Conservation (phyloP, 2,797 vertebrate genomes). For the Ctenopoma kingsleyae region DNA sequence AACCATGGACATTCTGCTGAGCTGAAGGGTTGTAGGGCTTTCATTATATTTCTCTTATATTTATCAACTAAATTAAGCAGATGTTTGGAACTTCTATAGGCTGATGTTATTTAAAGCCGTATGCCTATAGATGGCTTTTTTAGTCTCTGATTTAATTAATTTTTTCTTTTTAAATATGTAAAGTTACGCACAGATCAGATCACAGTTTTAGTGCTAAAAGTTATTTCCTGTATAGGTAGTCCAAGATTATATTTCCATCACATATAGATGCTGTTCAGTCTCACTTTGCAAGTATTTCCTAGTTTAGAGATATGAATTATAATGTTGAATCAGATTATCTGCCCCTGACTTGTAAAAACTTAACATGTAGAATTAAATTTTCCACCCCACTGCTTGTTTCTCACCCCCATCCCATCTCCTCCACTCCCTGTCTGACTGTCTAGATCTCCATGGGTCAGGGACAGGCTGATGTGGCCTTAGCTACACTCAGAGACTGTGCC, state of each 20-base stretch:
- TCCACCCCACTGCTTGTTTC: conserved; percentile 39
- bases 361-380: conserved; percentile 45
- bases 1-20: background rate
- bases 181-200: background rate
- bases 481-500: conserved; percentile 91
- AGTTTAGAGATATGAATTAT: conserved; percentile 20
- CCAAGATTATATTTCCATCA: background rate
- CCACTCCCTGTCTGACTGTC: conserved; percentile 39
- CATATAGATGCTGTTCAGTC: too few species aligned
- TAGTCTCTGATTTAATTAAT: too few species aligned
- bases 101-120: too few species aligned
- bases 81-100: too few species aligned
- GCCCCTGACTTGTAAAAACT: conserved; percentile 19
- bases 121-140: background rate
- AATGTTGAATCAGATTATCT: conserved; percentile 44
- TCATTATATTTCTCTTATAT: background rate
- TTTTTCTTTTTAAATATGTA: background rate
- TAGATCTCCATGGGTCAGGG: conserved; percentile 99
- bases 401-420: background rate
- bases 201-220: background rate
- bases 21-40: background rate
- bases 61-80: too few species aligned
- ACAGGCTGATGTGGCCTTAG: conserved; percentile 94
- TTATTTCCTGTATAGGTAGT: background rate
- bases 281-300: background rate